Evolutionary conservation across 2,113 vertebrate genomes (phyloP), one percentile per base, ranked within the genome.

Genomic region (Neofelis nebulosa): DNA sequence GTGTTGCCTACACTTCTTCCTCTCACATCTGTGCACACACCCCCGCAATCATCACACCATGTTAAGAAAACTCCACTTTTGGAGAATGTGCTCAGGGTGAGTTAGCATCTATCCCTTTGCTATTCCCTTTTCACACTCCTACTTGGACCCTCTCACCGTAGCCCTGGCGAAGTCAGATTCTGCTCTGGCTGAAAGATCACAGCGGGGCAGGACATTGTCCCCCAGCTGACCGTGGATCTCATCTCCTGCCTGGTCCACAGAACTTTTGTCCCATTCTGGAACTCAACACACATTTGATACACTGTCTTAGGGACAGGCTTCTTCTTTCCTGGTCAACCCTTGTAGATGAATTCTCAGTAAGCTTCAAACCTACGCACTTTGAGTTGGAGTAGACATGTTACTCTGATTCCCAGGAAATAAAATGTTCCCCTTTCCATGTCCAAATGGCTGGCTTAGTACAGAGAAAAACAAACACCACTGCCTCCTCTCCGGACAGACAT

Each of bases 11-110:
- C 38, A 41, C 23, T 45, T 52, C 31, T 57, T 63, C 15, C 23
- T 50, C 7, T 79, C 23, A 45, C 31, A 36, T n/a, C 66, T 45
- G 0, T 33, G 71, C 48, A 23, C 1, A 16, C 10, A 25, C 23
- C 18, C 36, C 4, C 4, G 6, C 19, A 9, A 25, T 33, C 11
- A 4, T 0, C 18, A 6, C 0, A n/a, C 7, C 31, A 4, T 41
- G 21, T 27, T 15, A 85, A 9, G 71, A 33, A 29, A 36, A 21
- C 0, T 7, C 13, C 1, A 10, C n/a, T 80, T 71, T 25, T 5
- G 27, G n/a, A 68, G 66, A 36, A 57, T 36, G 9, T 13, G 25
- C 74, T 81, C 18, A 48, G 63, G 78, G 65, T 3, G 11, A 69
- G 4, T 36, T 45, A 45, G 45, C 45, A 45, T 45, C 45, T 57